Conservation (phyloP, 2,113 vertebrate genomes). For the Chiloscyllium plagiosum region DNA sequence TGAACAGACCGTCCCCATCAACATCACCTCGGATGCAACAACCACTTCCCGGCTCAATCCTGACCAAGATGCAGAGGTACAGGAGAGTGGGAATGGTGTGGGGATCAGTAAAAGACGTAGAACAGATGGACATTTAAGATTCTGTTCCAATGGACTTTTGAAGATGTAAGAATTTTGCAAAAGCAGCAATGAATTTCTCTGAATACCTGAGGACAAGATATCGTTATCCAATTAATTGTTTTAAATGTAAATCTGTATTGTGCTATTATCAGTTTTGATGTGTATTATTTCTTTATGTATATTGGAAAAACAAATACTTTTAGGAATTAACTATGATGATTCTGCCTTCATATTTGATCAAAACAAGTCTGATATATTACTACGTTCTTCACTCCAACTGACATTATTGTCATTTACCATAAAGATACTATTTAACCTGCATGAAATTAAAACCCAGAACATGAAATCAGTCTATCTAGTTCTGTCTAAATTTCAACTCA, state of each 20-base stretch:
- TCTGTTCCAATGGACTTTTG: neutral
- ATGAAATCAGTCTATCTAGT: no score
- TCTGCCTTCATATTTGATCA: neutral
- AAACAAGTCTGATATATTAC: neutral
- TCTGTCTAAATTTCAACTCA: no score
- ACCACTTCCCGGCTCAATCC: neutral
- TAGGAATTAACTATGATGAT: neutral
- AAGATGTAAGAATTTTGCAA: neutral
- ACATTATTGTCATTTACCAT: no score
- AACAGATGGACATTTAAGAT: neutral
- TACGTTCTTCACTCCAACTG: neutral
- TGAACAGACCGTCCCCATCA: neutral
- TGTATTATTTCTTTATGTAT: neutral
- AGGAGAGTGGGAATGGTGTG: neutral
- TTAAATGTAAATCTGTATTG: neutral
- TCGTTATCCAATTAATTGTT: neutral
- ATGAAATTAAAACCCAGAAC: no score
- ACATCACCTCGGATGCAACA: neutral
- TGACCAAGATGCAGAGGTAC: no score
- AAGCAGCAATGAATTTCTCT: neutral
- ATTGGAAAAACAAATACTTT: neutral
- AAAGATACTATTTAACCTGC: no score
- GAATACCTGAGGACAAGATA: neutral
- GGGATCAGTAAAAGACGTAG: neutral
- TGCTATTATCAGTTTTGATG: neutral